A percentile compares a stretch with the other conserved stretches of the same genome.
These are phyloP conservation scores for Lasioglossum vierecki DNA, from an alignment of 2,888 invertebrate genomes.

Conservation along the genomic window DNA sequence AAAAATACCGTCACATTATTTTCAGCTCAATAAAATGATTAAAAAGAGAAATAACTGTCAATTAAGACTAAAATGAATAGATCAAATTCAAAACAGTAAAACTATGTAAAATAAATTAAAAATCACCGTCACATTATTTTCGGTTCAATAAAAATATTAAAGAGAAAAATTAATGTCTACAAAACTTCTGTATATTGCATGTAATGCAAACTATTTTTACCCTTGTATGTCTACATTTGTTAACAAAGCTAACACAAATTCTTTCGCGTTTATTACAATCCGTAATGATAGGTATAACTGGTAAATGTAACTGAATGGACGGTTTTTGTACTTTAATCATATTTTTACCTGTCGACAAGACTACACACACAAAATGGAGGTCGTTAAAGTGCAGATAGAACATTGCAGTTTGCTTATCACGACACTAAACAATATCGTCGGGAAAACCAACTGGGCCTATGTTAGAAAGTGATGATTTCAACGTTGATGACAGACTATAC, in stretches of 20 bases:
- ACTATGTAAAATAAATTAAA: too few species aligned
- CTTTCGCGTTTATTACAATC: neutral
- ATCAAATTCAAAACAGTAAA: too few species aligned
- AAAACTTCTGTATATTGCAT: too few species aligned
- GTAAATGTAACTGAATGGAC: neutral
- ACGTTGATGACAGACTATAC: neutral
- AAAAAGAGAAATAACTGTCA: too few species aligned
- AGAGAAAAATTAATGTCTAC: neutral
- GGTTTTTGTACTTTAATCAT: neutral
- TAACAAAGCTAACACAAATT: neutral
- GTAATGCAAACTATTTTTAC: neutral
- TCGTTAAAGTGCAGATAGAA: neutral
- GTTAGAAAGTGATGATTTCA: neutral
- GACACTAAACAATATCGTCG: neutral
- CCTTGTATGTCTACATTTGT: neutral
- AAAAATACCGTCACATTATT: too few species aligned
- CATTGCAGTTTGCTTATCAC: neutral
- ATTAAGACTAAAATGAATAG: too few species aligned
- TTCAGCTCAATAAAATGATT: too few species aligned
- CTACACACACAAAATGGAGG: neutral
- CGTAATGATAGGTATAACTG: neutral
- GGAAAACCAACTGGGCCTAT: neutral
- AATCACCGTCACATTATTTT: too few species aligned
- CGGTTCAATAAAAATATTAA: too few species aligned
- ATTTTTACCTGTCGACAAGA: neutral